phyloP scores from a whole-genome alignment of 2,888 invertebrate species.

The Gastracanthus pulcherrimus region DNA sequence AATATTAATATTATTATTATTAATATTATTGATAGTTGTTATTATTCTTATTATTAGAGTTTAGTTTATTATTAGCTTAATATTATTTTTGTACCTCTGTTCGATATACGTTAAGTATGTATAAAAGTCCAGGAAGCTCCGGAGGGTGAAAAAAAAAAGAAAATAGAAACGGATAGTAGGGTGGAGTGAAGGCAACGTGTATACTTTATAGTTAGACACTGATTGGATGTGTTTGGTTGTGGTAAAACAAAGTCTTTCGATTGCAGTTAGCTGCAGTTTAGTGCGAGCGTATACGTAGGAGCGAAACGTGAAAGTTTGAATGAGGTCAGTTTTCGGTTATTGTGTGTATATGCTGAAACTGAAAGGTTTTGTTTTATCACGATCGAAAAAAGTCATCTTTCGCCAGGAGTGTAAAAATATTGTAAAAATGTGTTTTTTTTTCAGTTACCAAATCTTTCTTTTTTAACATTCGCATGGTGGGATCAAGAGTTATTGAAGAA shows the following conservation, averaged over 20 bases:
- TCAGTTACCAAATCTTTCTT: not conserved
- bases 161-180: not conserved
- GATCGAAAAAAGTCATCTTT: not conserved
- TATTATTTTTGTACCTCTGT: slow-evolving; percentile 36
- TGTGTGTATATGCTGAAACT: not conserved
- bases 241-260: not conserved
- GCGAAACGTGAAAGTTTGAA: not conserved
- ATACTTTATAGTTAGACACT: not conserved
- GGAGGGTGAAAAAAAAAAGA: not conserved
- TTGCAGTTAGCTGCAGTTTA: no score
- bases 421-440: not conserved
- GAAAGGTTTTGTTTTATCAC: not conserved
- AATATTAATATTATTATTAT: not conserved
- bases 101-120: not conserved
- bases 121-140: not conserved
- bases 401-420: not conserved
- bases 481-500: not conserved
- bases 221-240: not conserved
- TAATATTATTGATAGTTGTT: not conserved
- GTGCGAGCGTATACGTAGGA: not conserved
- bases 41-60: slow-evolving; percentile 9
- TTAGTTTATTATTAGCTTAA: slow-evolving; percentile 9
- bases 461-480: not conserved
- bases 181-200: not conserved
- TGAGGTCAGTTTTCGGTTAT: not conserved